Conservation (phyloP, 2,797 vertebrate species). For the Pipistrellus nathusii region DNA sequence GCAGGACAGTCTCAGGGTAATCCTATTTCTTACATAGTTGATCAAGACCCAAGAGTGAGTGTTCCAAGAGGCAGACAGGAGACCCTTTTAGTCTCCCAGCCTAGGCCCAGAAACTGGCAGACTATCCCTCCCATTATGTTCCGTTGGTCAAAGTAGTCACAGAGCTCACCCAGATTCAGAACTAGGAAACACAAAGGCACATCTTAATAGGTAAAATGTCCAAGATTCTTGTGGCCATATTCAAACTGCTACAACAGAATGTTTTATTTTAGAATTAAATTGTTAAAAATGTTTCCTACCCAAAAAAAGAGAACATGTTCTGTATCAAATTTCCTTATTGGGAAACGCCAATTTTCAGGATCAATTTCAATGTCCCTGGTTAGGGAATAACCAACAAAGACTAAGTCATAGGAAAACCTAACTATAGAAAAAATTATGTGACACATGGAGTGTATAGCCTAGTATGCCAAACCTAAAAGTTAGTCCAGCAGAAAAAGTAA, state of each 20-base stretch:
- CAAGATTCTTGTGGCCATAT: neutral
- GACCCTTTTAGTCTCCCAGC: neutral
- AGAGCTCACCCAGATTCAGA: neutral
- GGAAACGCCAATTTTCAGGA: neutral
- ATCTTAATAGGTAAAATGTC: neutral
- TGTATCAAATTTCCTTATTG: neutral
- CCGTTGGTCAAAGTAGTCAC: neutral
- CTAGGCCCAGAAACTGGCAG: neutral
- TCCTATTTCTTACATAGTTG: neutral
- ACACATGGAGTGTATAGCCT: neutral
- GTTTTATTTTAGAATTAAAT: neutral
- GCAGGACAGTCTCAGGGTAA: neutral
- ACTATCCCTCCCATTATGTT: neutral
- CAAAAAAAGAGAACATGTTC: neutral
- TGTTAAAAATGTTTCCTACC: slow-evolving; percentile 3
- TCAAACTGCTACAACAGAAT: neutral
- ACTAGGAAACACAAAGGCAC: neutral
- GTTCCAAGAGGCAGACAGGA: neutral
- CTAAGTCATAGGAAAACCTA: slow-evolving; percentile 4
- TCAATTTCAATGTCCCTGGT: neutral
- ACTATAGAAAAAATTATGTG: neutral
- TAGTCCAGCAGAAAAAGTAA: neutral
- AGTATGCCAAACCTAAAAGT: neutral
- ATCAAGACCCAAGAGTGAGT: neutral
- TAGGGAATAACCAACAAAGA: neutral